Percentiles rank a stretch among this genome's conserved stretches.
These are phyloP conservation scores for Lethrus apterus DNA, from an alignment of 1,140 invertebrate genomes.

Conservation along the genomic window DNA sequence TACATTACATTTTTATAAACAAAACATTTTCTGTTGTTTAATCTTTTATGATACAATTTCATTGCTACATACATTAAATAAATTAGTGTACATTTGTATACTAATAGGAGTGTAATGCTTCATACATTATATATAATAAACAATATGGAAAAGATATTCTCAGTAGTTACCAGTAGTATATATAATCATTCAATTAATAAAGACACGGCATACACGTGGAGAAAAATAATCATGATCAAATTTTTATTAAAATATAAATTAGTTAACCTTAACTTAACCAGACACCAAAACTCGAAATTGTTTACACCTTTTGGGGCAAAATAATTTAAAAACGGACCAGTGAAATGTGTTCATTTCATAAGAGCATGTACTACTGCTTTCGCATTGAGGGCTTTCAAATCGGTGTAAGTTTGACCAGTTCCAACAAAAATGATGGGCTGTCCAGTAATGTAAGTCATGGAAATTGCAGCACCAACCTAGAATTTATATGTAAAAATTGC, in stretches of 20 bases:
- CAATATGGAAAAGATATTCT: too few relatives aligned
- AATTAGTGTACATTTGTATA: too few relatives aligned
- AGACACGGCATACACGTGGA: too few relatives aligned
- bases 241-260: slow-evolving; percentile 4
- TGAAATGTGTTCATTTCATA: slow-evolving; percentile 69
- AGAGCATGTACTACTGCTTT: slow-evolving; percentile 94
- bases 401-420: slow-evolving; percentile 98
- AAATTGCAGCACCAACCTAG: slow-evolving; percentile 96
- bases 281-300: not conserved
- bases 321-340: not conserved
- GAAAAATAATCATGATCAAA: not conserved
- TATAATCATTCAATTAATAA: too few relatives aligned
- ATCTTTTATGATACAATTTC: too few relatives aligned
- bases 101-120: too few relatives aligned
- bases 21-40: too few relatives aligned
- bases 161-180: too few relatives aligned
- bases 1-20: too few relatives aligned
- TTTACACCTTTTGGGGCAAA: not conserved
- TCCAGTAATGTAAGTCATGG: slow-evolving; percentile 99
- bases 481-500: slow-evolving; percentile 25
- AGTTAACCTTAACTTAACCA: too few relatives aligned
- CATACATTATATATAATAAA: too few relatives aligned
- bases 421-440: slow-evolving; percentile 99
- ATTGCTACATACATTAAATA: too few relatives aligned
- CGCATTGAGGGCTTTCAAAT: slow-evolving; percentile 93